These are phyloP conservation scores for Chaetophractus vellerosus DNA, from an alignment of 2,797 vertebrate genomes.

Conservation along the genomic window DNA sequence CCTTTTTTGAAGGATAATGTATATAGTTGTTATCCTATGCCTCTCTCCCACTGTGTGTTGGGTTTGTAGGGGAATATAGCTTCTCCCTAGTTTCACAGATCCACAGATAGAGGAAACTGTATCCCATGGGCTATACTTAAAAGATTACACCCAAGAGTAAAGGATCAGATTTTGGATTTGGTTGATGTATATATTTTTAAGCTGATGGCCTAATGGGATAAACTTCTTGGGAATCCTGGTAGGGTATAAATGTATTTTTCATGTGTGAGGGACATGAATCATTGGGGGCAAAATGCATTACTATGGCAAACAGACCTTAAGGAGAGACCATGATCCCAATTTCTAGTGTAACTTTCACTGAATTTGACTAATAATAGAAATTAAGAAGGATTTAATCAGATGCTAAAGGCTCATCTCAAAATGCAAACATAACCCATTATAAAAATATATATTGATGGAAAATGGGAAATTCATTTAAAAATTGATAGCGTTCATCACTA, in stretches of 20 bases:
- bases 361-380: not conserved
- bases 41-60: not conserved
- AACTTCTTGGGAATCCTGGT: not conserved
- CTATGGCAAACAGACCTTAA: not conserved
- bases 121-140: not conserved
- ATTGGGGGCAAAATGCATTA: not conserved
- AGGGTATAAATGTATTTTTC: not conserved
- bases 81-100: not conserved
- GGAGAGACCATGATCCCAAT: not conserved
- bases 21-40: not conserved
- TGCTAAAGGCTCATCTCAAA: not conserved
- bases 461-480: not conserved
- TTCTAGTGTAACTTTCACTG: not conserved
- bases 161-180: not conserved
- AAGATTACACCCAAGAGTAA: not conserved
- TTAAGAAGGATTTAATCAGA: not conserved
- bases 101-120: not conserved
- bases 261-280: not conserved
- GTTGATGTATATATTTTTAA: not conserved
- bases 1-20: not conserved
- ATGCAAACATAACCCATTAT: not conserved
- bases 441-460: not conserved
- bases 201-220: not conserved
- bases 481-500: not conserved
- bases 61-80: not conserved